Percentiles rank a stretch among this genome's conserved stretches.
Evolutionary conservation across 1,140 invertebrate genomes (phyloP).

Genomic region (Hylaeus volcanicus): DNA sequence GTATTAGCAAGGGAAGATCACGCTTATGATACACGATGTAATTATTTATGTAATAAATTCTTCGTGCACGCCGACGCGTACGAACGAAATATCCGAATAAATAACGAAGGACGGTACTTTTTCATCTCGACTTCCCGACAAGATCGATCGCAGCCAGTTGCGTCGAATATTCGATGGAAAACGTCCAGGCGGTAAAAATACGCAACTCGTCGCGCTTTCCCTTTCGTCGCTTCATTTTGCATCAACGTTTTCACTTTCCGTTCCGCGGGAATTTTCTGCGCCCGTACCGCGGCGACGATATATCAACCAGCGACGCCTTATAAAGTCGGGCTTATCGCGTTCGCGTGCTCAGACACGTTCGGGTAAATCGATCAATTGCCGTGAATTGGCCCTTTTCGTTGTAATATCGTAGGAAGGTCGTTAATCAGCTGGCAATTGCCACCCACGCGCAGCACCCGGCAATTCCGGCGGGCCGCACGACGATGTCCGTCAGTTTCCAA

Average conservation of each 20-base stretch:
- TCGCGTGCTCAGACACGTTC: constrained; percentile 48
- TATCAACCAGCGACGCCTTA: constrained; percentile 16
- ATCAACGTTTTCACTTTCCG: constrained; percentile 18
- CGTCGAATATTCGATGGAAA: background rate
- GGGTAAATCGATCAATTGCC: constrained; percentile 45
- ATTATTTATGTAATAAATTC: too few species aligned
- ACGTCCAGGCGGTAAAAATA: constrained; percentile 1
- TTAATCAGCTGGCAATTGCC: constrained; percentile 43
- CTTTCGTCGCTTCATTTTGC: background rate
- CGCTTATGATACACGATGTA: too few species aligned
- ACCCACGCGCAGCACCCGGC: background rate
- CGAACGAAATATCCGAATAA: too few species aligned
- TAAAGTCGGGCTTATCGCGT: constrained; percentile 22
- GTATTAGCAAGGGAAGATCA: too few species aligned
- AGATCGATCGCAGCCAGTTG: background rate
- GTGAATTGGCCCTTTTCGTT: constrained; percentile 38
- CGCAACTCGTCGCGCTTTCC: constrained; percentile 11
- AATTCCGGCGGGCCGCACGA: constrained; percentile 5
- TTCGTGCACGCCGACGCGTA: too few species aligned
- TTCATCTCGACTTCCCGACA: background rate
- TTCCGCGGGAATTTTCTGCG: constrained; percentile 22
- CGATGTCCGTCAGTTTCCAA: background rate
- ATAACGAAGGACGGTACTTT: too few species aligned
- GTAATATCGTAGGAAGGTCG: constrained; percentile 31
- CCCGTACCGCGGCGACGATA: background rate